These are phyloP conservation scores for Tachysurus vachellii DNA, from an alignment of 2,113 vertebrate species.

Conservation along the genomic window DNA sequence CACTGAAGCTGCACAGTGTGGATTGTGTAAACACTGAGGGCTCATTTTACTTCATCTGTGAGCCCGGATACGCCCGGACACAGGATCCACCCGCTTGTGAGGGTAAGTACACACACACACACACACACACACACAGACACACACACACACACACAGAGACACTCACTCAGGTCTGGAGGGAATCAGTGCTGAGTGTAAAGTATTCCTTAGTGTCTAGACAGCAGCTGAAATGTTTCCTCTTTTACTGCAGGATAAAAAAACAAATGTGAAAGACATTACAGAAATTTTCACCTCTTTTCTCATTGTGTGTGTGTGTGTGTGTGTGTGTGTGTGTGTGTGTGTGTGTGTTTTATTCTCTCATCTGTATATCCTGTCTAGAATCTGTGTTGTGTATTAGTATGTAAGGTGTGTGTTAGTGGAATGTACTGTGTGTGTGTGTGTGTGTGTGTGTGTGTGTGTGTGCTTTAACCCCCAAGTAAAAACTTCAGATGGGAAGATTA, in stretches of 20 bases:
- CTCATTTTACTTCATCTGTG: slow-evolving; percentile 86
- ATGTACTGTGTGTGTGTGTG: neutral
- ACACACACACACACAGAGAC: neutral
- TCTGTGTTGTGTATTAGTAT: neutral
- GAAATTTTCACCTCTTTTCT: neutral
- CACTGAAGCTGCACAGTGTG: slow-evolving; percentile 80
- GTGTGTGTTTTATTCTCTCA: neutral
- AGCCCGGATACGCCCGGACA: slow-evolving; percentile 81
- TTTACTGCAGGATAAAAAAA: slow-evolving; percentile 59
- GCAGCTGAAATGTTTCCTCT: slow-evolving; percentile 68
- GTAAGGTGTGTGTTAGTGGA: neutral
- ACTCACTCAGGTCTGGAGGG: neutral
- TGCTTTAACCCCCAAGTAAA: too few species aligned
- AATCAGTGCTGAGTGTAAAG: neutral
- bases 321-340: neutral
- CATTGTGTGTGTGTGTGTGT: neutral
- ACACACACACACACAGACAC: neutral
- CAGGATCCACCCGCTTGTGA: slow-evolving; percentile 77
- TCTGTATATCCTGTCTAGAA: neutral
- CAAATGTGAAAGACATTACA: slow-evolving; percentile 55
- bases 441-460: neutral
- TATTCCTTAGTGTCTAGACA: slow-evolving; percentile 66
- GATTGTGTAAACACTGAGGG: slow-evolving; percentile 89
- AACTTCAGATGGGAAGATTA: too few species aligned
- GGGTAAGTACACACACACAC: slow-evolving; percentile 72